phyloP scores from a whole-genome alignment of 2,888 invertebrate genomes.

The Leptinotarsa peninsularis region DNA sequence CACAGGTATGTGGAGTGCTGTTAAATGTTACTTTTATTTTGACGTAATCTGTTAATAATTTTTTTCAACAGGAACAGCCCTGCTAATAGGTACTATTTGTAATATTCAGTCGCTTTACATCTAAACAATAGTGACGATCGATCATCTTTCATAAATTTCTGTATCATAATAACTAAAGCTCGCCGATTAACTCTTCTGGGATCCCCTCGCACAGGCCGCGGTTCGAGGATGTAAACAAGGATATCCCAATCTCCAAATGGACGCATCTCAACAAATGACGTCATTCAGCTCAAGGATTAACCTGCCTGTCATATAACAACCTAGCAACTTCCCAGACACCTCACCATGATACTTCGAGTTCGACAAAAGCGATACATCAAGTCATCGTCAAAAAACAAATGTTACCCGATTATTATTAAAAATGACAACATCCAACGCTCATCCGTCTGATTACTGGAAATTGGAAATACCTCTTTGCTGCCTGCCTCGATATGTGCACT shows the following conservation, averaged over 20 bases:
- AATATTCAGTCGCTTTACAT: too few species aligned
- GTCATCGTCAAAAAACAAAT: slow-evolving; percentile 28
- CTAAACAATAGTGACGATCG: too few species aligned
- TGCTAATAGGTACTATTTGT: too few species aligned
- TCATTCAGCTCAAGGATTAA: not conserved
- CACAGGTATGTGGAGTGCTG: too few species aligned
- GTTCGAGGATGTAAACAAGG: not conserved
- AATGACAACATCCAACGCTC: slow-evolving; percentile 27
- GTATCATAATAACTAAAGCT: too few species aligned
- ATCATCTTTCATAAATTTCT: too few species aligned
- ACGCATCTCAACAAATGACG: not conserved
- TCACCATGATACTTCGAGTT: not conserved
- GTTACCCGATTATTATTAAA: slow-evolving; percentile 31
- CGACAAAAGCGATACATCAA: not conserved
- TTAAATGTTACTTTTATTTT: too few species aligned
- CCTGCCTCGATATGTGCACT: slow-evolving; percentile 44
- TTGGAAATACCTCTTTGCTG: slow-evolving; percentile 1
- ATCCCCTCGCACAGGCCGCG: not conserved
- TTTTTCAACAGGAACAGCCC: too few species aligned
- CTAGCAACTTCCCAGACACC: slow-evolving; percentile 13
- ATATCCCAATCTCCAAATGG: not conserved
- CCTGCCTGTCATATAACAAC: not conserved
- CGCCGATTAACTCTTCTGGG: too few species aligned
- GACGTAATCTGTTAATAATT: too few species aligned
- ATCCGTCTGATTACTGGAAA: slow-evolving; percentile 38